A percentile compares a stretch with the other conserved stretches of the same genome.
Evolutionary conservation across 2,797 vertebrate genomes (phyloP).

Genomic region (Amphiprion clarkii): DNA sequence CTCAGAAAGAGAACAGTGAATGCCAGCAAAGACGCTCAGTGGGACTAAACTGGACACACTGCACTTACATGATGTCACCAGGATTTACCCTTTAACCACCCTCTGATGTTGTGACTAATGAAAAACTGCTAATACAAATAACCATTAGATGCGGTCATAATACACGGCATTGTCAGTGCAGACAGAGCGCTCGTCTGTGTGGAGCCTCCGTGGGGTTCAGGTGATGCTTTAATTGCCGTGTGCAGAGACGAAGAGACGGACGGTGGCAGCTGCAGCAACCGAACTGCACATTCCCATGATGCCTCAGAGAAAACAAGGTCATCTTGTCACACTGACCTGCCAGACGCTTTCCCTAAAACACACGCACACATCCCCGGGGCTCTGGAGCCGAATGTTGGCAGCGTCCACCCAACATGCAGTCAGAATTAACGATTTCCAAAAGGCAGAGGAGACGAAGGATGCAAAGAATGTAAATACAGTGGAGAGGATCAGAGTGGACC

Average conservation of each 20-base stretch:
- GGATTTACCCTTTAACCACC: not conserved
- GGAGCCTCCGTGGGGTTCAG: slow-evolving; percentile 32
- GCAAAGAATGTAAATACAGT: slow-evolving; percentile 74
- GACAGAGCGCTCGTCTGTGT: not conserved
- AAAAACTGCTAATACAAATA: not conserved
- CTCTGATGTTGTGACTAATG: not conserved
- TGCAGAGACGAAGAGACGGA: slow-evolving; percentile 66
- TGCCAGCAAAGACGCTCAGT: no score
- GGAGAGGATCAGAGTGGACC: slow-evolving; percentile 66
- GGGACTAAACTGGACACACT: no score
- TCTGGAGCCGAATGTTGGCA: slow-evolving; percentile 50
- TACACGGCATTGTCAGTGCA: not conserved
- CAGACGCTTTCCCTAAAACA: slow-evolving; percentile 61
- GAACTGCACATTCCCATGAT: slow-evolving; percentile 71
- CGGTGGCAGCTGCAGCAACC: slow-evolving; percentile 73
- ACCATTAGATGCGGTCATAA: not conserved
- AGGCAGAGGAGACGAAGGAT: slow-evolving; percentile 45
- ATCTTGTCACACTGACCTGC: slow-evolving; percentile 54
- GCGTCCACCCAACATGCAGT: slow-evolving; percentile 63
- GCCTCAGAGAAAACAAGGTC: slow-evolving; percentile 69
- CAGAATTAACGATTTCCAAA: slow-evolving; percentile 69
- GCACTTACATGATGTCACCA: not conserved
- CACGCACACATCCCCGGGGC: slow-evolving; percentile 31
- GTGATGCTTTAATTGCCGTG: slow-evolving; percentile 57
- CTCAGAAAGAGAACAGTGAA: no score